A percentile compares a stretch with the other conserved stretches of the same genome.
Evolutionary conservation across 2,113 vertebrate species (phyloP).

Genomic region (Chiloscyllium plagiosum): DNA sequence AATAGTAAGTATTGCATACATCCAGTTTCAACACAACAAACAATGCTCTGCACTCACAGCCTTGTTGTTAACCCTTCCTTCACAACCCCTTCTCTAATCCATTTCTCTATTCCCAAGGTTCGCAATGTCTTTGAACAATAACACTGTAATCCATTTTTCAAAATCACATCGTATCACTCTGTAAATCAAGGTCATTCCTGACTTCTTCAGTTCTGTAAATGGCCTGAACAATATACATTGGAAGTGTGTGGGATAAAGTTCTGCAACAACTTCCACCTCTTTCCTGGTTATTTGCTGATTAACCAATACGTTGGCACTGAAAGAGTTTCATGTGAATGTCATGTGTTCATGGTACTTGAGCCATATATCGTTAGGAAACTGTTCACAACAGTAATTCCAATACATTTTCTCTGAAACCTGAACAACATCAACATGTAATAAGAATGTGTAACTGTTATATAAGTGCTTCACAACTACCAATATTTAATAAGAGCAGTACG

Average conservation of each 20-base stretch:
- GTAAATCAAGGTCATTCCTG: not conserved
- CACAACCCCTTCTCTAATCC: not conserved
- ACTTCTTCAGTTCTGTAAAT: not conserved
- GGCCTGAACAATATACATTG: not conserved
- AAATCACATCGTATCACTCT: not conserved
- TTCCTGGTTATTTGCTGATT: not conserved
- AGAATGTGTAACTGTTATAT: not conserved
- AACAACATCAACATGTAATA: not conserved
- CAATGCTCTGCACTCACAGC: no score
- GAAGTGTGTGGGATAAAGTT: not conserved
- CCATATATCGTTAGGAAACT: not conserved
- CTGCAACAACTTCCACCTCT: not conserved
- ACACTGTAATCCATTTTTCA: not conserved
- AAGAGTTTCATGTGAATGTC: not conserved
- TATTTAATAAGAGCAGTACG: not conserved
- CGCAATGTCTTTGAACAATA: not conserved
- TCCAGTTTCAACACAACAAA: no score
- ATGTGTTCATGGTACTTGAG: not conserved
- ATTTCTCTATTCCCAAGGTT: not conserved
- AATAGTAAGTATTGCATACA: no score
- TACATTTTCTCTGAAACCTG: not conserved
- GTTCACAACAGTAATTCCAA: not conserved
- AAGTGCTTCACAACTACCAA: not conserved
- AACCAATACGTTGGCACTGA: not conserved
- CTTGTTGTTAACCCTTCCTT: no score